Evolutionary conservation across 2,888 invertebrate species (phyloP).

Genomic region (Sepiola atlantica): DNA sequence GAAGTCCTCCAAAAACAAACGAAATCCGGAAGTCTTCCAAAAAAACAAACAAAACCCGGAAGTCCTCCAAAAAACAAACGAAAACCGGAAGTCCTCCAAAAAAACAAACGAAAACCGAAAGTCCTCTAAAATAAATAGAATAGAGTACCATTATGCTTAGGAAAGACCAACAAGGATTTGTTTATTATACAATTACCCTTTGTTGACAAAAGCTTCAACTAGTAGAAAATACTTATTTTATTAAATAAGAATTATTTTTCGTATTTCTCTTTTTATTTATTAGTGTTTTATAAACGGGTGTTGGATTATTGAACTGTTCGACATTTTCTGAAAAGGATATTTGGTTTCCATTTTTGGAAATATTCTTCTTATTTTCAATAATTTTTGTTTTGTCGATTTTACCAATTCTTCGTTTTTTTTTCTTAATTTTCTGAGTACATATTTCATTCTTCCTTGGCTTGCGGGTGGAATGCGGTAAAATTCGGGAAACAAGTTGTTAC

Average conservation of each 20-base stretch:
- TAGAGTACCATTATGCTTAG: no score
- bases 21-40: no score
- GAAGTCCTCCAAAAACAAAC: no score
- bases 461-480: background rate
- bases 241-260: background rate
- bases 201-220: no score
- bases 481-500: background rate
- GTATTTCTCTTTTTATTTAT: background rate
- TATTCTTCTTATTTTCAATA: background rate
- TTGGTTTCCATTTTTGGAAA: background rate
- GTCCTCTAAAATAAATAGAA: no score
- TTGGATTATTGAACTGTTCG: background rate
- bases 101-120: no score
- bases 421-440: background rate
- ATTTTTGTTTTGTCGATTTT: background rate
- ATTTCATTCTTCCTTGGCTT: background rate
- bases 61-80: no score
- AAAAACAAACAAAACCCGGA: no score
- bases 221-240: no score
- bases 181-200: no score
- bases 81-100: no score
- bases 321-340: background rate
- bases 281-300: background rate
- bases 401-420: background rate
- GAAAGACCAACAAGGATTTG: no score